A percentile compares a stretch with the other conserved stretches of the same genome.
Evolutionary conservation across 2,888 invertebrate species (phyloP).

Genomic region (Notodonta ziczac): DNA sequence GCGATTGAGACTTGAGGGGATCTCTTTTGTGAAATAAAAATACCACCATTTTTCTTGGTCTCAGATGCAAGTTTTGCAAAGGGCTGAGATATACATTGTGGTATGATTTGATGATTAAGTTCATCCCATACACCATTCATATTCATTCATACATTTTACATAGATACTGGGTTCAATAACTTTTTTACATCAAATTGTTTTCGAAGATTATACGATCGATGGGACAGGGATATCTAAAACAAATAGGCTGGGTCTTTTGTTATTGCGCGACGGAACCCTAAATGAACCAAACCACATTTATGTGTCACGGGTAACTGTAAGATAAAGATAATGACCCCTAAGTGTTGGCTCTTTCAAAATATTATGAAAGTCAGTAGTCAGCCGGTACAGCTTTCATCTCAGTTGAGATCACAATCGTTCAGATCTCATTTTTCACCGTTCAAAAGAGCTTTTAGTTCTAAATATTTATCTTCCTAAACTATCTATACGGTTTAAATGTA

Average conservation of each 20-base stretch:
- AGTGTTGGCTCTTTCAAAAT: conserved; percentile 39
- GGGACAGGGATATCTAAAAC: conserved; percentile 3
- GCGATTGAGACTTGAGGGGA: not conserved
- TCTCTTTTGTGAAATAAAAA: not conserved
- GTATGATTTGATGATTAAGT: no score
- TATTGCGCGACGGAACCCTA: not conserved
- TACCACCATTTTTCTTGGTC: no score
- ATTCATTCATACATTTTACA: no score
- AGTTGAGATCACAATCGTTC: conserved; percentile 30
- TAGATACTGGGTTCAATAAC: not conserved
- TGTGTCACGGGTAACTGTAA: conserved; percentile 34
- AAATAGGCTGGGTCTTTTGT: not conserved
- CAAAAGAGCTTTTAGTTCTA: conserved; percentile 31
- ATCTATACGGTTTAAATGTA: conserved; percentile 15
- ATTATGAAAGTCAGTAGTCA: conserved; percentile 36
- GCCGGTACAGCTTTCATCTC: conserved; percentile 23
- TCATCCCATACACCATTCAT: no score
- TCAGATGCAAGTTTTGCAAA: no score
- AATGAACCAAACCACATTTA: conserved; percentile 16
- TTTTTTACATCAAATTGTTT: not conserved
- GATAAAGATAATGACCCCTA: conserved; percentile 32
- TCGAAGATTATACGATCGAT: not conserved
- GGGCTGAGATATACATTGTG: no score
- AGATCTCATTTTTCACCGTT: conserved; percentile 37
- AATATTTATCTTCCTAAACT: conserved; percentile 34